Conservation (phyloP, 2,888 invertebrate genomes). For the Sceliomorpha sp. region DNA sequence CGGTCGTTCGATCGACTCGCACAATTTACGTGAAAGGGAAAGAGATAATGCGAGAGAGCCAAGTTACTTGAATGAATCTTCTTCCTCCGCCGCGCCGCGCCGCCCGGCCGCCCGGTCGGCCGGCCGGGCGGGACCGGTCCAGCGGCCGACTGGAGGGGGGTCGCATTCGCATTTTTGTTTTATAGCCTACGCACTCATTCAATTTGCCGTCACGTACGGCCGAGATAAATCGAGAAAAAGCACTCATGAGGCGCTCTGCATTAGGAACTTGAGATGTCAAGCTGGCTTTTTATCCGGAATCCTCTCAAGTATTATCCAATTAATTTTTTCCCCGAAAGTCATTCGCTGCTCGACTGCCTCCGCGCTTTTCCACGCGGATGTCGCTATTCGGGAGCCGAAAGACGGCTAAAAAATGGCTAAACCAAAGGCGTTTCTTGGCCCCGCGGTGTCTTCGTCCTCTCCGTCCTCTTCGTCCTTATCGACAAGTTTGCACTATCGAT, state of each 20-base stretch:
- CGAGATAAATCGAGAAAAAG: conserved; percentile 35
- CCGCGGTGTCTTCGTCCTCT: no score
- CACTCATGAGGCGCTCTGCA: conserved; percentile 16
- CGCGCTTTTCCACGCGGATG: no score
- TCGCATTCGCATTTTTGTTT: no score
- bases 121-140: no score
- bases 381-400: no score
- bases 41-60: conserved; percentile 41
- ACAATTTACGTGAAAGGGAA: conserved; percentile 42
- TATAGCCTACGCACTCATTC: conserved; percentile 37
- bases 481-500: conserved; percentile 54
- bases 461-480: conserved; percentile 7
- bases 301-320: conserved; percentile 24
- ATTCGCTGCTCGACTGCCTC: not conserved
- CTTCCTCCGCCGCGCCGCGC: no score
- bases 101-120: no score
- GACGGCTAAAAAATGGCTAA: no score
- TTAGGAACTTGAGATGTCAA: conserved; percentile 24
- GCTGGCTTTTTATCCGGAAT: conserved; percentile 5
- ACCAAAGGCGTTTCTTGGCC: not conserved
- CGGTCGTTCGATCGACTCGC: conserved; percentile 3
- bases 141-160: no score
- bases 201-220: conserved; percentile 27
- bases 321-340: conserved; percentile 21
- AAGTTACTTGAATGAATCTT: conserved; percentile 44